Base-by-base conservation (phyloP, 2,797 vertebrate species). In the Arctocebus calabarensis region DNA sequence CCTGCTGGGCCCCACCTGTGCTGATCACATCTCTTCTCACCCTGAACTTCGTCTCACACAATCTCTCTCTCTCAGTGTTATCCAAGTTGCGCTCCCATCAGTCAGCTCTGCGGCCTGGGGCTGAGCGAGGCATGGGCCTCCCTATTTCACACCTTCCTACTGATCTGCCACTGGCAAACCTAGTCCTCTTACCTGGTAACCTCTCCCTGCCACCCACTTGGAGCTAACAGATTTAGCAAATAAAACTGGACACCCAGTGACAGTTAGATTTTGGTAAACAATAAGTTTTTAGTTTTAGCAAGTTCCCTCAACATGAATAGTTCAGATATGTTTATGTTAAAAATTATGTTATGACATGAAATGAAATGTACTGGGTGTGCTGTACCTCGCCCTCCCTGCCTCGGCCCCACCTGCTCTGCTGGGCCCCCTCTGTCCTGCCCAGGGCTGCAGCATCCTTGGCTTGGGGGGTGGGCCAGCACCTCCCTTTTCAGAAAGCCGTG, bases 401-500 rank as follows among this genome's bases (percentile, higher is more conserved):
- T 16, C 13, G 19, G 27, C 64, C 22, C 25, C 20, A 4, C 27
- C 32, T 2, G 4, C 40, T 37, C 40, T 66, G 22, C 68, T 22
- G 9, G 10, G 61, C 6, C 1, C 25, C 25, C 29, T 14, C 34
- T 6, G 52, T 43, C 19, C 14, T 3, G 16, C 20, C 48, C 32
- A 32, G n/a, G 37, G 40, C 19, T 22, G 14, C 27, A 20, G 40
- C 20, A 1, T 20, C 40, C 52, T 14, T 23, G 19, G 48, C 4
- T 1, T 0, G 5, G 8, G 22, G 8, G 29, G 8, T 27, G 29
- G 22, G 22, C 34, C 2, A 1, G 43, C n/a, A 75, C 13, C 32
- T 34, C 25, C 2, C 5, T 52, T 52, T 48, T 37, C 32, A n/a
- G 62, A 71, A n/a, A 40, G 43, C 32, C 4, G 48, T n/a, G 4